Conservation (phyloP, 2,113 vertebrate species). For the Toxotes chatareus region DNA sequence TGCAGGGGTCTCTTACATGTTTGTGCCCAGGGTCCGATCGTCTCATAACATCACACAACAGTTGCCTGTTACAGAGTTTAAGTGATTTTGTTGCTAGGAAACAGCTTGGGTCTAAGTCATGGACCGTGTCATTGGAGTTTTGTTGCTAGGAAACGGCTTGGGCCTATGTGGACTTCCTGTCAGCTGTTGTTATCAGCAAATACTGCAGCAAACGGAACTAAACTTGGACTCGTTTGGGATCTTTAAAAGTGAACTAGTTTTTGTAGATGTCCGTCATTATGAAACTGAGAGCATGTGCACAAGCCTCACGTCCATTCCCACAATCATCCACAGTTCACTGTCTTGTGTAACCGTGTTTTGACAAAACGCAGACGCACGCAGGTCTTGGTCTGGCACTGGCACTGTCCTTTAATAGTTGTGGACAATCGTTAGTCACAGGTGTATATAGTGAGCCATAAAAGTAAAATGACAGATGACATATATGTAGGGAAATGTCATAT, state of each 20-base stretch:
- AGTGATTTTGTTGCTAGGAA: conserved; percentile 34
- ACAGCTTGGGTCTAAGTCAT: conserved; percentile 3
- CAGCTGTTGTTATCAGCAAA: background rate
- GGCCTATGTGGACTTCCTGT: conserved; percentile 23
- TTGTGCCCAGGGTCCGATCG: no score
- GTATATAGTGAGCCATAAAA: background rate
- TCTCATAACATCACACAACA: background rate
- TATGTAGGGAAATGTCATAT: background rate
- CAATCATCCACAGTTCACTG: background rate
- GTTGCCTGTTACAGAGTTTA: background rate
- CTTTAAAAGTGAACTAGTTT: background rate
- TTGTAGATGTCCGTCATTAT: background rate
- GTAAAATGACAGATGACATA: background rate
- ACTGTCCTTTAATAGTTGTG: background rate
- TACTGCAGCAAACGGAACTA: conserved; percentile 22
- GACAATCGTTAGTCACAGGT: background rate
- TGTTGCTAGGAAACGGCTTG: conserved; percentile 20
- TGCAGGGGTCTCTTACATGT: no score
- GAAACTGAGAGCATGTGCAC: background rate
- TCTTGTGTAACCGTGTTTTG: background rate
- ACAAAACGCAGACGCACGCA: background rate
- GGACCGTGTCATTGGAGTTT: background rate
- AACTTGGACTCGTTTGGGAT: background rate
- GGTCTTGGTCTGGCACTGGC: background rate
- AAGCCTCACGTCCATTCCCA: background rate